Conservation (phyloP, 2,113 vertebrate genomes). For the Bucco capensis region DNA sequence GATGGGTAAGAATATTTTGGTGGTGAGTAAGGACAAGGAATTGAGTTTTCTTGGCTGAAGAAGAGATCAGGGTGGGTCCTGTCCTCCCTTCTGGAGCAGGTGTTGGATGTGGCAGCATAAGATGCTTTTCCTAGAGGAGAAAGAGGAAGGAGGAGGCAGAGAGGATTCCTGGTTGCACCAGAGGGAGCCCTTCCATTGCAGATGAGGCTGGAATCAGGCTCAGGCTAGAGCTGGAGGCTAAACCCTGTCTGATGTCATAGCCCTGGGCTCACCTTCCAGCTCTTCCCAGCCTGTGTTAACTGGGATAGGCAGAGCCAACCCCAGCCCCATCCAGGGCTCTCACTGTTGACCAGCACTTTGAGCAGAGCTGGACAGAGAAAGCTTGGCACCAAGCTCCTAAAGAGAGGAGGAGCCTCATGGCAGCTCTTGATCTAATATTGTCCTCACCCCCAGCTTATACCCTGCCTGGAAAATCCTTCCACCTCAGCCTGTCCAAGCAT, state of each 20-base stretch:
- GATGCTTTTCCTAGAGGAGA: background rate
- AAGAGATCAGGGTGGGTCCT: background rate
- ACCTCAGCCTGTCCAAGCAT: background rate
- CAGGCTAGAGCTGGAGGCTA: background rate
- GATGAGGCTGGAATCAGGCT: background rate
- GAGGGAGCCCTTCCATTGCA: slow-evolving; percentile 63
- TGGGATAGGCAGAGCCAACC: background rate
- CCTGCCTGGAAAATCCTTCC: background rate
- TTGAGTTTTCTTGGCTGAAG: background rate
- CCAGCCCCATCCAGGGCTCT: background rate
- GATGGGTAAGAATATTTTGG: background rate
- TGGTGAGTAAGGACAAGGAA: accelerated
- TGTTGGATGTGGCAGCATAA: background rate
- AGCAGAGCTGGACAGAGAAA: background rate
- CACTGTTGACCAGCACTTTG: background rate
- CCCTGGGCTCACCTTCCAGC: background rate
- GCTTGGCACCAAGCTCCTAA: background rate
- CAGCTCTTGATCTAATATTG: background rate
- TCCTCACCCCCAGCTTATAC: background rate
- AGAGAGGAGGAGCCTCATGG: no score
- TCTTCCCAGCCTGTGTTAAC: background rate
- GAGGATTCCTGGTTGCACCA: background rate
- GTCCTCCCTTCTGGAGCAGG: background rate
- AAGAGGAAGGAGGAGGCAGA: background rate
- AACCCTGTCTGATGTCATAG: background rate